A percentile compares a stretch with the other conserved stretches of the same genome.
phyloP scores from a whole-genome alignment of 2,113 vertebrate genomes.

The Bubo blakistoni region DNA sequence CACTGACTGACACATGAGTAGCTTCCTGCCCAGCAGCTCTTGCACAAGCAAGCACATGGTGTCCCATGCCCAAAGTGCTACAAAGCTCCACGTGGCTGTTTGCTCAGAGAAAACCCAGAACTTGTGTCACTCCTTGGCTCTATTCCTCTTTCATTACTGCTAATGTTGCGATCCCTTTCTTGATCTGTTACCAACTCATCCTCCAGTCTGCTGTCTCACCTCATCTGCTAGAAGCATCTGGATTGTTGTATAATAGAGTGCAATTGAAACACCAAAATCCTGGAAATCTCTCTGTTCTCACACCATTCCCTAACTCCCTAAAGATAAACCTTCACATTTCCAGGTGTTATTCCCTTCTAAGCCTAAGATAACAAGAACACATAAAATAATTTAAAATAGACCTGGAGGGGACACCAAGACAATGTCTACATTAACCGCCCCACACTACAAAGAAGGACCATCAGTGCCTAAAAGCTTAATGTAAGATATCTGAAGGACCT shows the following conservation, averaged over 20 bases:
- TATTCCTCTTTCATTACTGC: neutral
- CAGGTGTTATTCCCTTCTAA: neutral
- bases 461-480: neutral
- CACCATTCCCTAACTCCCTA: neutral
- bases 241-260: neutral
- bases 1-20: fast-evolving
- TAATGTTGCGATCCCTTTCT: neutral
- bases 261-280: neutral
- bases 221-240: neutral
- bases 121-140: fast-evolving
- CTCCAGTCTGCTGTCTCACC: neutral
- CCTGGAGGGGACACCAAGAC: neutral
- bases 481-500: neutral
- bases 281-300: neutral
- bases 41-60: neutral
- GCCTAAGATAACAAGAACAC: neutral
- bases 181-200: neutral
- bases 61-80: neutral
- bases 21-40: neutral
- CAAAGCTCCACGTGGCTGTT: neutral
- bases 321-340: neutral
- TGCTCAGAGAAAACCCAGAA: neutral
- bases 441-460: neutral
- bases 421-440: neutral
- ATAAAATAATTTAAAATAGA: neutral